Base-by-base conservation (phyloP, 2,113 vertebrate genomes). In the Indicator indicator region DNA sequence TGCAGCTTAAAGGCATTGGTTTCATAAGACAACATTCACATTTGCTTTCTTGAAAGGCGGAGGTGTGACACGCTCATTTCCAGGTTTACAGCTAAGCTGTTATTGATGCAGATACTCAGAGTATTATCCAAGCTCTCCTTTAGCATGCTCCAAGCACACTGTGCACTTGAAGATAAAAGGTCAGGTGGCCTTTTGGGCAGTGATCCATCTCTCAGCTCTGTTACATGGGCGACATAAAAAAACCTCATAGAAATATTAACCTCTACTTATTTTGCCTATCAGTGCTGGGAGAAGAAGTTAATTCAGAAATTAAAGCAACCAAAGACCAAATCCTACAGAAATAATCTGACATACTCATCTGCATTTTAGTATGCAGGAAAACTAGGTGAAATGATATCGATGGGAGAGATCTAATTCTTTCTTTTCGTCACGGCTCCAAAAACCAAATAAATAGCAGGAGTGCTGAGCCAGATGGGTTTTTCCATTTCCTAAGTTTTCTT, bases 401-500 rank as follows among this genome's bases (percentile, higher is more conserved):
- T 32, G 7, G 20, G 40, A 71, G 20, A 79, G 38, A 82, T 36
- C 27, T 27, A 75, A 64, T 71, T 44, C 19, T 38, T 14, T 78
- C 44, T 48, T 70, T 76, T 63, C 36, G 62, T 96, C 12, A 11
- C 27, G 63, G 32, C 6, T 89, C 68, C 42, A 74, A 91, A 91
- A 76, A 26, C 0, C 11, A 94, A 90, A 86, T 73, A 84, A 80
- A 92, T 52, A 87, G 19, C 20, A 67, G 5, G 12, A 82, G 2
- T 76, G 26, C 19, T 83, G 81, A 89, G 19, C 38, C 15, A 94
- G 81, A 82, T n/a, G 40, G 20, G 10, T 7, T 77, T 91, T 94
- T 71, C 64, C 18, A 28, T 88, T 89, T 92, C 70, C 68, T 83
- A 83, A 74, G 70, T 67, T 89, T 95, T 74, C 42, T 91, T 80